A percentile compares a stretch with the other conserved stretches of the same genome.
phyloP scores from a whole-genome alignment of 2,797 vertebrate species.

The Anguilla marmorata region DNA sequence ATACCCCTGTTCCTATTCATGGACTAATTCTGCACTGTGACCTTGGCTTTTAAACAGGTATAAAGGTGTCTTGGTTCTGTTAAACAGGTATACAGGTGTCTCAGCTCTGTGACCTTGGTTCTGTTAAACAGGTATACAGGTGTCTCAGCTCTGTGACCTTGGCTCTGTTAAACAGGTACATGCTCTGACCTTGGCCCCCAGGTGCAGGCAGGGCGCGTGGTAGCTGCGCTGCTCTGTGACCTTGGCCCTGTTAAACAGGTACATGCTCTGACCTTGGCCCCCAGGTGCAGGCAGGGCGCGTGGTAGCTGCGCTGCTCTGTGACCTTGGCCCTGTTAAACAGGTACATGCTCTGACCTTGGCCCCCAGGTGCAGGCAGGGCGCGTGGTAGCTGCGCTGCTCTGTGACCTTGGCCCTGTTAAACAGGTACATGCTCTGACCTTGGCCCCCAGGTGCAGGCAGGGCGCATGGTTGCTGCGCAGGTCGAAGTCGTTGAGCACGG shows the following conservation, averaged over 20 bases:
- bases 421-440: constrained; percentile 54
- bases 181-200: background rate
- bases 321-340: too few relatives aligned
- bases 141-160: background rate
- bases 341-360: constrained; percentile 58
- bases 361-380: constrained; percentile 72
- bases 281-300: constrained; percentile 72
- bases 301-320: constrained; percentile 51
- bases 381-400: constrained; percentile 55
- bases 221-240: too few relatives aligned
- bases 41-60: background rate
- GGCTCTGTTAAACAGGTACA: background rate
- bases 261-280: constrained; percentile 61
- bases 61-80: background rate
- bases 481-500: constrained; percentile 76
- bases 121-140: background rate
- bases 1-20: background rate
- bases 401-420: too few relatives aligned
- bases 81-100: background rate
- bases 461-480: constrained; percentile 67
- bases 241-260: background rate
- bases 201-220: too few relatives aligned
- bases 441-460: constrained; percentile 70
- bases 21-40: background rate
- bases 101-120: background rate